Conservation (phyloP, 2,113 vertebrate genomes). For the Pteronura brasiliensis region DNA sequence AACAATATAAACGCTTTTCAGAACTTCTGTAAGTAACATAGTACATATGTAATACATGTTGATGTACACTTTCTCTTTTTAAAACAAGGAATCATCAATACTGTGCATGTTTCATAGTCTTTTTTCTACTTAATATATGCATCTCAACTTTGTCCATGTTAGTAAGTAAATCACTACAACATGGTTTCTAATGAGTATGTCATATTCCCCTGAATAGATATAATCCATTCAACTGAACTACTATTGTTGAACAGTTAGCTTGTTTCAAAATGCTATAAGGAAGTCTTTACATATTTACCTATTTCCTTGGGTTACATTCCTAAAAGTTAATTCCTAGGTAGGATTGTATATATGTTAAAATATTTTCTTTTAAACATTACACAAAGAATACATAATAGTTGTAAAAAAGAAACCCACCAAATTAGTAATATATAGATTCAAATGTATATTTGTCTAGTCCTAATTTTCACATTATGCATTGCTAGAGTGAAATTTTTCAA, state of each 20-base stretch:
- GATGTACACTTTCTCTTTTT: neutral
- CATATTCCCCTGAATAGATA: neutral
- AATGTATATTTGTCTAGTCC: neutral
- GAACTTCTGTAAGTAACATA: neutral
- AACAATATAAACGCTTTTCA: neutral
- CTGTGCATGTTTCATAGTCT: neutral
- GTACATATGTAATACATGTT: neutral
- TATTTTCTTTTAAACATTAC: neutral
- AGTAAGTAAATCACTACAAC: neutral
- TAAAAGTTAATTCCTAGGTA: constrained; percentile 36
- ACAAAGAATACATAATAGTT: neutral
- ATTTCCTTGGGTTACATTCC: neutral
- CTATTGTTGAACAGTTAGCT: neutral
- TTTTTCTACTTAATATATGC: neutral
- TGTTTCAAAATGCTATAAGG: neutral
- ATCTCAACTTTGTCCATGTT: neutral
- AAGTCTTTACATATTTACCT: neutral
- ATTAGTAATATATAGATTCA: neutral
- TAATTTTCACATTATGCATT: neutral
- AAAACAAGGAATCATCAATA: neutral
- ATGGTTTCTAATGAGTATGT: neutral
- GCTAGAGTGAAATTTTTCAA: neutral
- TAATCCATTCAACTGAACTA: neutral
- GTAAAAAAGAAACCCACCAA: neutral
- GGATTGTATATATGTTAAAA: neutral